Evolutionary conservation across 2,888 invertebrate species (phyloP).

Genomic region (Spisula solida): DNA sequence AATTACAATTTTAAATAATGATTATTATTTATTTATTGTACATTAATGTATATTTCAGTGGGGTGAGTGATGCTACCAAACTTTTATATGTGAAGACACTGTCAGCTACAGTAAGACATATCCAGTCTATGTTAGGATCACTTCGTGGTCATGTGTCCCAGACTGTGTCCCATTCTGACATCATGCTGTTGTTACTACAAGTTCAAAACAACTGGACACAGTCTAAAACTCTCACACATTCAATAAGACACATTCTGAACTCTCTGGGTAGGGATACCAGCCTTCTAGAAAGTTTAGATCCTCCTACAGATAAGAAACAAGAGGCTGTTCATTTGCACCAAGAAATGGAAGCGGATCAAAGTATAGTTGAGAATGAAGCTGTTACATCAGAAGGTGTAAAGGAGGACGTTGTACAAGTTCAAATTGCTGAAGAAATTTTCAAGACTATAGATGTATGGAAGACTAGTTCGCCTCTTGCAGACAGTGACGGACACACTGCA

Average conservation of each 20-base stretch:
- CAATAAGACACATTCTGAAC: neutral
- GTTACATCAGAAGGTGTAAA: neutral
- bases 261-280: neutral
- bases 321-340: neutral
- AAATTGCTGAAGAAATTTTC: constrained; percentile 30
- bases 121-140: constrained; percentile 33
- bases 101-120: constrained; percentile 58
- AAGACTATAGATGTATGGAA: constrained; percentile 23
- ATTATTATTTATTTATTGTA: no score
- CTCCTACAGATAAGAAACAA: neutral
- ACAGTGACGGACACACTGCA: neutral
- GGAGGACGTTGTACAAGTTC: neutral
- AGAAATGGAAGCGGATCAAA: neutral
- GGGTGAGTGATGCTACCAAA: constrained; percentile 35
- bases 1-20: no score
- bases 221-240: constrained; percentile 12
- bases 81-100: constrained; percentile 46
- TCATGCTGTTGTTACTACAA: constrained; percentile 50
- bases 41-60: constrained; percentile 44
- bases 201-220: constrained; percentile 40
- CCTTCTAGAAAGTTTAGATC: neutral
- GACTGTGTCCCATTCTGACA: constrained; percentile 52
- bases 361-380: neutral
- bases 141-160: constrained; percentile 31
- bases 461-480: neutral